A percentile compares a stretch with the other conserved stretches of the same genome.
phyloP scores from a whole-genome alignment of 2,888 invertebrate genomes.

The Teleiodes luculella region DNA sequence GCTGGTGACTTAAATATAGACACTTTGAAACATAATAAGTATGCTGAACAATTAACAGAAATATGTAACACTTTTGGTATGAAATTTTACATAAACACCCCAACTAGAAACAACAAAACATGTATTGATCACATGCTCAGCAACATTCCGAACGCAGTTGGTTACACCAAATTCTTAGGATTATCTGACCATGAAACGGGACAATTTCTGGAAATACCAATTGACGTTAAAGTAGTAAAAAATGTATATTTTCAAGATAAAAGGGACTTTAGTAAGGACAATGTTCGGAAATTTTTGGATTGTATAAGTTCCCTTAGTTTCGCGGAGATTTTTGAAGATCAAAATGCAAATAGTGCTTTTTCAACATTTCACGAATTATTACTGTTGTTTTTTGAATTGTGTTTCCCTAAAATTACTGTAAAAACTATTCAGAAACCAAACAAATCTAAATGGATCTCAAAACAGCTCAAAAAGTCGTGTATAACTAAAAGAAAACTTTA shows the following conservation, averaged over 20 bases:
- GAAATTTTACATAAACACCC: not conserved
- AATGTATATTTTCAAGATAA: not conserved
- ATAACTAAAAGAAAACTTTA: not conserved
- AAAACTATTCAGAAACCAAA: not conserved
- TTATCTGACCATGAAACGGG: slow-evolving; percentile 2
- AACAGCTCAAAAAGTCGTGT: not conserved
- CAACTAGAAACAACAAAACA: not conserved
- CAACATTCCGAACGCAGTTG: not conserved
- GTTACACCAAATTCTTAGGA: not conserved
- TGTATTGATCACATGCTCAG: slow-evolving; percentile 1
- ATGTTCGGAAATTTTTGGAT: not conserved
- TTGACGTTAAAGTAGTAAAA: not conserved
- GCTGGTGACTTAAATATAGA: slow-evolving; percentile 2
- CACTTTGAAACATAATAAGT: not conserved
- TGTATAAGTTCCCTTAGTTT: not conserved
- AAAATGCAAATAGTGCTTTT: not conserved
- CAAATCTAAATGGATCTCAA: slow-evolving; percentile 6
- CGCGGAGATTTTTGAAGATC: not conserved
- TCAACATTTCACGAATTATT: not conserved
- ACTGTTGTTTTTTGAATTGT: not conserved
- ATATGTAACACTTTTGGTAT: not conserved
- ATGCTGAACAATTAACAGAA: not conserved
- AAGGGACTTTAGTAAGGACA: not conserved
- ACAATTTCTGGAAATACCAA: not conserved
- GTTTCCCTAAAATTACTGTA: not conserved